Evolutionary conservation across 2,888 invertebrate genomes (phyloP).

Genomic region (Cantharis rufa): DNA sequence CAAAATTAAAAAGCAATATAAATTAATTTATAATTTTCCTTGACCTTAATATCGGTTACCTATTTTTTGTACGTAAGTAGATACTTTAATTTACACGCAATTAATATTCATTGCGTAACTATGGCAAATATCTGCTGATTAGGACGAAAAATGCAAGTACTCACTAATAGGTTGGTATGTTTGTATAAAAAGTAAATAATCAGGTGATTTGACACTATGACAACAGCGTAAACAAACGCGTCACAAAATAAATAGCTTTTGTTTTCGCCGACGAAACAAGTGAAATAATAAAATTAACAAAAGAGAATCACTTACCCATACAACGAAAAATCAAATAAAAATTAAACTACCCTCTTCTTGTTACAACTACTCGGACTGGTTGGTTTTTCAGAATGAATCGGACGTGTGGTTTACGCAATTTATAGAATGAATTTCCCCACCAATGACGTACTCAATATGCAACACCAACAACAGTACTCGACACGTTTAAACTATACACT

Average conservation of each 20-base stretch:
- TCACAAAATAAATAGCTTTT: not conserved
- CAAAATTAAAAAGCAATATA: not conserved
- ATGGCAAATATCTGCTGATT: not conserved
- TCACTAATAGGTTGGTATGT: not conserved
- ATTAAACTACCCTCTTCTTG: slow-evolving; percentile 15
- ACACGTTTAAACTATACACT: slow-evolving; percentile 19
- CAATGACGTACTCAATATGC: slow-evolving; percentile 16
- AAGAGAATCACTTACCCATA: slow-evolving; percentile 25
- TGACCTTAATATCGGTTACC: not conserved
- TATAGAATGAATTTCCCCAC: slow-evolving; percentile 29
- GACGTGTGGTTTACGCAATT: slow-evolving; percentile 12
- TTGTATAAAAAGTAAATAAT: not conserved
- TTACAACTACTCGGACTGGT: not conserved
- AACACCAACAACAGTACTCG: slow-evolving; percentile 2
- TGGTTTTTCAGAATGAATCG: slow-evolving; percentile 11
- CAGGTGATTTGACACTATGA: not conserved
- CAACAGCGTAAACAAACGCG: not conserved
- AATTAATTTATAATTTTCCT: not conserved
- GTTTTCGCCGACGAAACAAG: not conserved
- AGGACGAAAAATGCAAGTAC: not conserved
- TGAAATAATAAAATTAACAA: not conserved
- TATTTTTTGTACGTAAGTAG: not conserved
- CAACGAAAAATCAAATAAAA: slow-evolving; percentile 32
- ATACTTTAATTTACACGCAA: not conserved
- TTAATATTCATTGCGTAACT: not conserved